Evolutionary conservation across 2,797 vertebrate species (phyloP).

Genomic region (Tapera naevia): DNA sequence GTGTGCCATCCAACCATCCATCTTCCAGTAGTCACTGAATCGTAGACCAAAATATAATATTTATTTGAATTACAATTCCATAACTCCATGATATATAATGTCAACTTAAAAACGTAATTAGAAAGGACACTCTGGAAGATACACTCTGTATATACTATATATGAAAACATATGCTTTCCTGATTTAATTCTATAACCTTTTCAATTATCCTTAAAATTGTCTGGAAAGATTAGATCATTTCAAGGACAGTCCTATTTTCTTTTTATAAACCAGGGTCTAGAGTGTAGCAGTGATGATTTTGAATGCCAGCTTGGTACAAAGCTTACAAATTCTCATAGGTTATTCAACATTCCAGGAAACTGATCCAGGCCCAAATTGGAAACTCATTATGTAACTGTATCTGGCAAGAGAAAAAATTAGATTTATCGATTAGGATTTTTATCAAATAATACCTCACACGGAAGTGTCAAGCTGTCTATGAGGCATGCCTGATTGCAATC

Average conservation of each 20-base stretch:
- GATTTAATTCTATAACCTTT: not conserved
- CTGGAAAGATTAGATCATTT: not conserved
- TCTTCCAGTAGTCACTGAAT: not conserved
- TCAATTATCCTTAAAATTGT: not conserved
- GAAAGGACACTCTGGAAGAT: not conserved
- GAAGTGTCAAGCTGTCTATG: conserved; percentile 36
- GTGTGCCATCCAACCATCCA: not conserved
- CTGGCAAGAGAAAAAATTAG: conserved; percentile 41
- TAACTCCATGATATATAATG: not conserved
- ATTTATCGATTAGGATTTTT: conserved; percentile 48
- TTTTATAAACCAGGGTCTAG: not conserved
- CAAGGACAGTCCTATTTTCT: not conserved
- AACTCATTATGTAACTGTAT: conserved; percentile 47
- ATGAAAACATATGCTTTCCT: not conserved
- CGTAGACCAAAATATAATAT: not conserved
- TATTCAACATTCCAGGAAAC: conserved; percentile 33
- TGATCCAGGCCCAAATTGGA: conserved; percentile 2
- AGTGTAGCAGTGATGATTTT: not conserved
- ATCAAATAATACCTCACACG: conserved; percentile 40
- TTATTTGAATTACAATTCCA: not conserved
- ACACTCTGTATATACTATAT: not conserved
- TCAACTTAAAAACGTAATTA: not conserved
- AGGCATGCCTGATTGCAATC: conserved; percentile 27
- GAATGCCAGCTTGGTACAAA: not conserved
- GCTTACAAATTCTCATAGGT: not conserved